These are phyloP conservation scores for Phengaris arion DNA, from an alignment of 2,888 invertebrate genomes.

Conservation along the genomic window DNA sequence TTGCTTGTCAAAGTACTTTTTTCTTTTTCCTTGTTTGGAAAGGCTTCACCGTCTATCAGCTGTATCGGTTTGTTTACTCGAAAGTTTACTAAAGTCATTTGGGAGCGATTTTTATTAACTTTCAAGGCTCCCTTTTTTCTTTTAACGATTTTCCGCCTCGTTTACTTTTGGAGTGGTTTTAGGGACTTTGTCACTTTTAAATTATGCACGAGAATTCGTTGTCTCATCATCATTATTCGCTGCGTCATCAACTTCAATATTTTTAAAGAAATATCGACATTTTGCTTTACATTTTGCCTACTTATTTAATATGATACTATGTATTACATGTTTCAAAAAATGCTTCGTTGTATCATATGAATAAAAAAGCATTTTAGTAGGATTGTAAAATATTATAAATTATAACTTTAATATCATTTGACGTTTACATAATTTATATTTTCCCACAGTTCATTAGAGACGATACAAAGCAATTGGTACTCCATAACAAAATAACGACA, in stretches of 20 bases:
- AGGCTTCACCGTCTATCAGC: conserved; percentile 47
- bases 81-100: conserved; percentile 66
- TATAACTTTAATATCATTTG: background rate
- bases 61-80: conserved; percentile 64
- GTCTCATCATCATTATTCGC: conserved; percentile 16
- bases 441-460: background rate
- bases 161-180: conserved; percentile 45
- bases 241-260: background rate
- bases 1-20: conserved; percentile 76
- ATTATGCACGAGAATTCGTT: conserved; percentile 10
- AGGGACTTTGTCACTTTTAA: conserved; percentile 33
- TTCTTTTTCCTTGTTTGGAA: conserved; percentile 64
- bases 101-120: conserved; percentile 75
- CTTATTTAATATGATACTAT: too few relatives aligned
- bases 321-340: too few relatives aligned
- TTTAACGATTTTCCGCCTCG: conserved; percentile 49
- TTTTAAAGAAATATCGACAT: background rate
- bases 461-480: background rate
- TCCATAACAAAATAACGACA: background rate
- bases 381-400: background rate
- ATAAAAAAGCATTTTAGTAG: too few relatives aligned
- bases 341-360: too few relatives aligned
- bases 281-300: too few relatives aligned
- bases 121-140: conserved; percentile 59
- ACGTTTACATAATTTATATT: background rate